These are phyloP conservation scores for Paratrypauchen microcephalus DNA, from an alignment of 2,797 vertebrate genomes.

Conservation along the genomic window DNA sequence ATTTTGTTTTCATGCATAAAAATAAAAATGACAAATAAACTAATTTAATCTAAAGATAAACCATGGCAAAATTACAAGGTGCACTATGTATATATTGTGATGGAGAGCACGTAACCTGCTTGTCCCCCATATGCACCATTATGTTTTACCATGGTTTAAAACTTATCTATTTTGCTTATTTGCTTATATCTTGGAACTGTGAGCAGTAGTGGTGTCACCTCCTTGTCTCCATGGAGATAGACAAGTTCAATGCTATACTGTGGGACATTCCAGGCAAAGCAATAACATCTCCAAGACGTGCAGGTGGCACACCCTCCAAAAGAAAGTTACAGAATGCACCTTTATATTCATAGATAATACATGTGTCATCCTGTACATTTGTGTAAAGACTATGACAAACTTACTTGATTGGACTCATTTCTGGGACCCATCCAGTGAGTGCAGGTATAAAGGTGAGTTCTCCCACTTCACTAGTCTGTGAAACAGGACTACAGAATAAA, in stretches of 20 bases:
- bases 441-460: constrained; percentile 86
- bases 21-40: too few species aligned
- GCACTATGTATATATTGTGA: background rate
- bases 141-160: background rate
- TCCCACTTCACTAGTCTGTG: constrained; percentile 73
- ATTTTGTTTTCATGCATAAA: too few species aligned
- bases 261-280: too few species aligned
- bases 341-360: background rate
- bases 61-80: background rate
- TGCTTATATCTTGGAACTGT: background rate
- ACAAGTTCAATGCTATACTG: background rate
- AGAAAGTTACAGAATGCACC: background rate
- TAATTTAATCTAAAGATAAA: too few species aligned
- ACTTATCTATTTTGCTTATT: background rate
- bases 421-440: constrained; percentile 92
- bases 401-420: constrained; percentile 86
- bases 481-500: constrained; percentile 68
- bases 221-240: too few species aligned
- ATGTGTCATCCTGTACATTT: background rate
- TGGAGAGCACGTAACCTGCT: background rate
- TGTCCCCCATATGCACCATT: background rate
- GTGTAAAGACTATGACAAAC: constrained; percentile 27
- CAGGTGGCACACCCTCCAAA: background rate
- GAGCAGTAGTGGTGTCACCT: too few species aligned
- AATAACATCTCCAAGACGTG: background rate